Conservation (phyloP, 2,888 invertebrate genomes). For the Brachyopa scutellaris region DNA sequence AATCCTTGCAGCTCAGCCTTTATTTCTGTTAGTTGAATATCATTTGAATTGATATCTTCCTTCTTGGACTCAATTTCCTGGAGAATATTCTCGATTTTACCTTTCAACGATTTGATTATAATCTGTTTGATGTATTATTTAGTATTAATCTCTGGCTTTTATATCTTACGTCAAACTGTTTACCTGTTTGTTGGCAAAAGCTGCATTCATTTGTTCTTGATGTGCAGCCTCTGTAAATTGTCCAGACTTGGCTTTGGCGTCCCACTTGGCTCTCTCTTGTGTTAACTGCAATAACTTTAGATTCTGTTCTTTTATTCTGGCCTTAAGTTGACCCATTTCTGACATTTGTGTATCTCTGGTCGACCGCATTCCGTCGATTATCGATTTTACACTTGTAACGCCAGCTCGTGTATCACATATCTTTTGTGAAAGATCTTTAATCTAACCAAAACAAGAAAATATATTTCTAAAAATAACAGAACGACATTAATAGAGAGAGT, state of each 20-base stretch:
- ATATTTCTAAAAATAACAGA: background rate
- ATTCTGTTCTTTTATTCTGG: slow-evolving; percentile 92
- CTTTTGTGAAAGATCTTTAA: slow-evolving; percentile 90
- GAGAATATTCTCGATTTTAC: slow-evolving; percentile 89
- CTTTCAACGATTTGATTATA: slow-evolving; percentile 86
- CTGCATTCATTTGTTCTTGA: slow-evolving; percentile 85
- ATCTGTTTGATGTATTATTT: slow-evolving; percentile 82
- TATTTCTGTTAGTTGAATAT: slow-evolving; percentile 88
- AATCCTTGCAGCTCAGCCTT: slow-evolving; percentile 86
- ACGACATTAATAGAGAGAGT: background rate
- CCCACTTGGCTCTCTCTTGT: slow-evolving; percentile 91
- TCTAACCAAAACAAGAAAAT: slow-evolving; percentile 81
- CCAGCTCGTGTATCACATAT: slow-evolving; percentile 92
- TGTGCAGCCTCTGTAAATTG: slow-evolving; percentile 81
- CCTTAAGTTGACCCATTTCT: slow-evolving; percentile 92
- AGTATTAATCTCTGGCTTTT: background rate
- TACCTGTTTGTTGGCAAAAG: slow-evolving; percentile 85
- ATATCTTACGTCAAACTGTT: slow-evolving; percentile 2
- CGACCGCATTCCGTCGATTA: slow-evolving; percentile 97
- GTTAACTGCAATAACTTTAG: slow-evolving; percentile 89
- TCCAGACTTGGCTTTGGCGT: slow-evolving; percentile 84
- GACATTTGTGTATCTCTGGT: slow-evolving; percentile 95
- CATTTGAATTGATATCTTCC: slow-evolving; percentile 91
- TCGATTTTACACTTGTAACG: slow-evolving; percentile 94
- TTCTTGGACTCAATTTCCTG: slow-evolving; percentile 91